phyloP scores from a whole-genome alignment of 2,113 vertebrate species.

The Haliaeetus leucogaster region DNA sequence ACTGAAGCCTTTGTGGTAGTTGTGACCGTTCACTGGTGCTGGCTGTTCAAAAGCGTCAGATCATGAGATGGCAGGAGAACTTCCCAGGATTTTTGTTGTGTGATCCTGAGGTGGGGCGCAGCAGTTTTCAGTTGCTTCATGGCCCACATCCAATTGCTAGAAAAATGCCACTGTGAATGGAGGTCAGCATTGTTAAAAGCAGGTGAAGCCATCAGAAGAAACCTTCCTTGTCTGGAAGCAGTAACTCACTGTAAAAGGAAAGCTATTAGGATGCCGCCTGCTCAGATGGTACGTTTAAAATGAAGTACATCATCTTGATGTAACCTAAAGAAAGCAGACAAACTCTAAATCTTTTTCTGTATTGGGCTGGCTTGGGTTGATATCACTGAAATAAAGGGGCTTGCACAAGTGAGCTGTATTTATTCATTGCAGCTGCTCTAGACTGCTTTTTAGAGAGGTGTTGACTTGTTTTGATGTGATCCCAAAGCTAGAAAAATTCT shows the following conservation, averaged over 20 bases:
- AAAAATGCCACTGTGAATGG: not conserved
- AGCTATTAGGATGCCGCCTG: not conserved
- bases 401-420: not conserved
- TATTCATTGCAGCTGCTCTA: not conserved
- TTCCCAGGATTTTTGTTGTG: not conserved
- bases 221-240: not conserved
- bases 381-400: not conserved
- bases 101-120: not conserved
- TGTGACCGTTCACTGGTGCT: not conserved
- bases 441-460: not conserved
- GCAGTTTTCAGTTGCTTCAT: not conserved
- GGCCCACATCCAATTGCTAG: fast-evolving
- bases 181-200: not conserved
- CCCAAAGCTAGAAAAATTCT: not conserved
- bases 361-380: not conserved
- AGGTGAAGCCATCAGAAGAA: not conserved
- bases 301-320: not conserved
- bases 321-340: not conserved
- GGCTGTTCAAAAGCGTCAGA: not conserved
- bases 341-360: not conserved
- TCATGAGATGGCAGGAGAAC: not conserved
- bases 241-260: not conserved
- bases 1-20: not conserved
- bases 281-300: not conserved
- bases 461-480: not conserved